Base-by-base conservation (phyloP, 2,888 invertebrate genomes). In the Candidula unifasciata region DNA sequence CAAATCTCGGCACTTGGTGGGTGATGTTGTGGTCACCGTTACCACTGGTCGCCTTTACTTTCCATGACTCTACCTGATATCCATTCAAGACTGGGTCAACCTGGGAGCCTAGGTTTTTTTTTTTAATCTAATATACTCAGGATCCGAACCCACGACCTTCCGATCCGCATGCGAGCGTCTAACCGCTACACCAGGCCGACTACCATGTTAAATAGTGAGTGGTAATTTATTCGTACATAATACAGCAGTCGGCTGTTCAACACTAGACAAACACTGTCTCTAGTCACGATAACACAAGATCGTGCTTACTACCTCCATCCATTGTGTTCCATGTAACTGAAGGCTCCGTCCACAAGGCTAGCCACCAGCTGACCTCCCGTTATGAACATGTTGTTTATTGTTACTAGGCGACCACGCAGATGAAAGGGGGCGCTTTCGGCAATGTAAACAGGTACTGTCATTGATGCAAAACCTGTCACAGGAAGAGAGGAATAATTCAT, bases 361-460 rank as follows among this genome's bases (percentile, higher is more conserved):
- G 95, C 94, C 3, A 94, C 88, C 87, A 95, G 94, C 91, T 95
- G 94, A 30, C 95, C 95, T n/a, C 94, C 94, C 3, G 95, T 95
- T 87, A 95, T 94, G 90, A 95, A 94, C 52, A 94, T 87, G 80
- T 93, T 94, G 89, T 95, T 95, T 52, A 94, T 87, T 0, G 95
- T 94, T 37, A 95, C 94, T 60, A 95, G 91, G 13, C 92, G 90
- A 30, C 95, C 95, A 44, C 95, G 91, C 37, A 94, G 90, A 78
- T 94, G 92, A 5, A 93, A 87, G 1, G 95, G 95, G 0, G 95
- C 93, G 78, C 94, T 93, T 90, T 95, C 95, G 37, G 95, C 94
- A 64, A 95, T 94, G 89, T 95, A 95, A 91, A 95, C 94, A 2
- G 95, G 95, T 3, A 95, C 94, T 68, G 94, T 94, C 94, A 95